A percentile compares a stretch with the other conserved stretches of the same genome.
Evolutionary conservation across 2,888 invertebrate species (phyloP).

Genomic region (Drosophila dives): DNA sequence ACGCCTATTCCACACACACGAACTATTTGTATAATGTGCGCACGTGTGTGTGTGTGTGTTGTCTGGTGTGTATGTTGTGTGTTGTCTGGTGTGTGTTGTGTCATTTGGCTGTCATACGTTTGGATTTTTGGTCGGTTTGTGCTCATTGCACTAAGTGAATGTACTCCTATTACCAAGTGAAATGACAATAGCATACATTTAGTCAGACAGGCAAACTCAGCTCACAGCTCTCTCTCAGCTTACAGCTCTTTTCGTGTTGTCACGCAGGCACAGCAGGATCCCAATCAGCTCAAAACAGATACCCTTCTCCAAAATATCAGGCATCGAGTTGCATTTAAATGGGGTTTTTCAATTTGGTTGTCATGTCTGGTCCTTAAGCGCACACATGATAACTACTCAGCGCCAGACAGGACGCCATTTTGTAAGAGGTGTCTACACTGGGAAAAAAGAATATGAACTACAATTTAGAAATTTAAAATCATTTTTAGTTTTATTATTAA

Average conservation of each 20-base stretch:
- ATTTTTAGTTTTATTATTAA: not conserved
- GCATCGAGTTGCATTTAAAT: constrained; percentile 57
- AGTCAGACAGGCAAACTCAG: constrained; percentile 37
- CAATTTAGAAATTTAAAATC: not conserved
- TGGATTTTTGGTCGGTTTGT: constrained; percentile 47
- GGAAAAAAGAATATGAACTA: not conserved
- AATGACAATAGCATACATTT: constrained; percentile 75
- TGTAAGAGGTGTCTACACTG: not conserved
- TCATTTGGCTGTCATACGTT: constrained; percentile 50
- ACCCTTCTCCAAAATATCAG: constrained; percentile 12
- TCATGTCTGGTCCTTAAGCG: constrained; percentile 38
- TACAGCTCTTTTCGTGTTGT: constrained; percentile 24
- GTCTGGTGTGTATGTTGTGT: constrained; percentile 25
- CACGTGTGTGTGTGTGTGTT: not conserved
- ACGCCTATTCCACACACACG: constrained; percentile 49
- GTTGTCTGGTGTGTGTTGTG: constrained; percentile 16
- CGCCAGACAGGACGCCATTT: constrained; percentile 17
- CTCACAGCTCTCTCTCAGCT: not conserved
- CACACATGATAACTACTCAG: constrained; percentile 7
- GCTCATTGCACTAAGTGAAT: constrained; percentile 72
- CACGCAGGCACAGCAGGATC: constrained; percentile 17
- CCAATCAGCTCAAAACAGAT: not conserved
- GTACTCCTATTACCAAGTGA: constrained; percentile 43
- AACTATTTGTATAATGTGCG: constrained; percentile 45
- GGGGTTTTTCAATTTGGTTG: constrained; percentile 55